Conservation (phyloP, 2,113 vertebrate species). For the Oncorhynchus tshawytscha region DNA sequence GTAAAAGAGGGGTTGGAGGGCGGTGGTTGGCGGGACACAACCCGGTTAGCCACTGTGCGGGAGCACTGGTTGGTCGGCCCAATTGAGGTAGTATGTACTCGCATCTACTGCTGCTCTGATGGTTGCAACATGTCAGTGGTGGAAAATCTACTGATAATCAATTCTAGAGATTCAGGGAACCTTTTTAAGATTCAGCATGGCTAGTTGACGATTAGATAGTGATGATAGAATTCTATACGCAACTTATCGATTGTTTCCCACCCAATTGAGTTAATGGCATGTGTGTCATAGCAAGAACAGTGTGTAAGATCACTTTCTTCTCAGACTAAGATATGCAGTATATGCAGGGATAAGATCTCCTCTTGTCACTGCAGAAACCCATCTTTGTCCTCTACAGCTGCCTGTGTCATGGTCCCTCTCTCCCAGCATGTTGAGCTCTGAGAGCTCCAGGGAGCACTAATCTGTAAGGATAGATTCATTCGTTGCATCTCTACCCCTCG, state of each 20-base stretch:
- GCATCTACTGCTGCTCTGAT: neutral
- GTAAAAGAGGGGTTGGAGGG: too few relatives aligned
- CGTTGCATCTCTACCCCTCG: constrained; percentile 78
- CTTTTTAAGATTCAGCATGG: neutral
- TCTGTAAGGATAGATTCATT: constrained; percentile 81
- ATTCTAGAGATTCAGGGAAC: neutral
- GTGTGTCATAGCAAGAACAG: neutral
- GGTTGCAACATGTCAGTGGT: neutral
- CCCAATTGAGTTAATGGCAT: neutral
- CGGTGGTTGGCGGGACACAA: too few relatives aligned
- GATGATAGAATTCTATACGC: neutral
- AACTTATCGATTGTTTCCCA: neutral
- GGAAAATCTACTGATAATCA: neutral
- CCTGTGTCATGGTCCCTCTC: constrained; percentile 69
- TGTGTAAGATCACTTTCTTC: neutral
- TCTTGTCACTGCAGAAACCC: neutral
- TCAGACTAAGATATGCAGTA: neutral
- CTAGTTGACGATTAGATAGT: neutral
- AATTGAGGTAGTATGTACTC: neutral
- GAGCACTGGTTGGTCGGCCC: too few relatives aligned
- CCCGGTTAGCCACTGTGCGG: too few relatives aligned
- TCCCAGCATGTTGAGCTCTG: constrained; percentile 51
- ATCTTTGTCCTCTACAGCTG: constrained; percentile 80
- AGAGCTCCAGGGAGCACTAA: constrained; percentile 75
- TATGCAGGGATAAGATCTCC: too few relatives aligned